These are phyloP conservation scores for Pangasius sanitwongsei DNA, from an alignment of 2,797 vertebrate genomes.

Conservation along the genomic window DNA sequence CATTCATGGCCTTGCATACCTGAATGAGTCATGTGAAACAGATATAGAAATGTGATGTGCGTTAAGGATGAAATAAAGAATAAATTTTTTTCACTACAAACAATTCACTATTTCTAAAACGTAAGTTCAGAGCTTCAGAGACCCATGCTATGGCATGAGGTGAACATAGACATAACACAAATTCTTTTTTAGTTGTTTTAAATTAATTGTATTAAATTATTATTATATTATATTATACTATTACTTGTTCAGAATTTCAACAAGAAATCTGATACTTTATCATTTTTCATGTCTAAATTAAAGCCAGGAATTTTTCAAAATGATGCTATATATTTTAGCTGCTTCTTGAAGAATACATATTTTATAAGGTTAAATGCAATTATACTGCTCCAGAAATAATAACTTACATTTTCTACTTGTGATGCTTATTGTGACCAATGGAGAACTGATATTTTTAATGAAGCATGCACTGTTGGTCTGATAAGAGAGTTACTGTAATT, in stretches of 20 bases:
- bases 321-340: not conserved
- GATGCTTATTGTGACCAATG: not conserved
- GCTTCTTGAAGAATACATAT: not conserved
- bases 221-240: not conserved
- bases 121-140: not conserved
- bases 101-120: not conserved
- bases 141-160: not conserved
- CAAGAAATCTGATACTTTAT: not conserved
- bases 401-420: not conserved
- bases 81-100: not conserved
- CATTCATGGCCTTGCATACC: conserved; percentile 72
- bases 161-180: not conserved
- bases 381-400: not conserved
- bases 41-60: not conserved
- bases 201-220: not conserved
- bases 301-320: not conserved
- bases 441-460: not conserved
- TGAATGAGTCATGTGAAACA: conserved; percentile 43
- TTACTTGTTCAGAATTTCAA: not conserved
- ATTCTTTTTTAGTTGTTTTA: not conserved
- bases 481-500: not conserved
- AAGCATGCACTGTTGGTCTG: not conserved
- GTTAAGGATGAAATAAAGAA: not conserved
- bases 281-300: not conserved
- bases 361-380: not conserved